Evolutionary conservation across 2,113 vertebrate species (phyloP), one percentile per base, ranked within the genome.

Genomic region (Pterocles burchelli): DNA sequence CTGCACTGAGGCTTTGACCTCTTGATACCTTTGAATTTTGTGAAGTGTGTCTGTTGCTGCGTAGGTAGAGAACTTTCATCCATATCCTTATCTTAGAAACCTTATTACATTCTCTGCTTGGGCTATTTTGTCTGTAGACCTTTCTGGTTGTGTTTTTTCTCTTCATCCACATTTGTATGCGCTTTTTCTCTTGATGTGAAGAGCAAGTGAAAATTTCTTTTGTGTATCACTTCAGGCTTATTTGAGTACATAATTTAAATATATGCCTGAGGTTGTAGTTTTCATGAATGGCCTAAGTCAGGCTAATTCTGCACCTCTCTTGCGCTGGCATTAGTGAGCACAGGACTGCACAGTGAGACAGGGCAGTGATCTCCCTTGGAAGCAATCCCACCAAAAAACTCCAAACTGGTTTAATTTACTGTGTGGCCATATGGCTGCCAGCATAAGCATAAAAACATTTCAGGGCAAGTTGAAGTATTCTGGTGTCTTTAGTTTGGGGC

Each of bases 311-410:
- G 61, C 17, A 21, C 4, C 20, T 54, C 11, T 67, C 38, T 71
- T 67, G 43, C 13, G 3, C 2, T 70, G n/a, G 45, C 54, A 41
- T 61, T 77, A 73, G 58, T 0, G 0, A 33, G 14, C 58, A 10
- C 3, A 8, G 38, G 67, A 31, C 45, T 68, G 54, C 33, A 24
- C 7, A 21, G 31, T 9, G 52, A 90, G 57, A 34, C 22, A 33
- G 38, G 11, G 68, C 41, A 49, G 54, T 0, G 0, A n/a, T 38
- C 45, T 59, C 38, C 4, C 31, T 57, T 61, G 38, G 68, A 92
- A 62, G 14, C 25, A 71, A 45, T 67, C 14, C 26, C 29, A 48
- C 16, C 26, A 72, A 57, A 76, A 86, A 79, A 3, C 11, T 4
- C 1, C 17, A 52, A 41, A 34, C 13, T 38, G 57, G 48, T 57